Evolutionary conservation across 1,140 invertebrate species (phyloP).

Genomic region (Lepidurus arcticus): DNA sequence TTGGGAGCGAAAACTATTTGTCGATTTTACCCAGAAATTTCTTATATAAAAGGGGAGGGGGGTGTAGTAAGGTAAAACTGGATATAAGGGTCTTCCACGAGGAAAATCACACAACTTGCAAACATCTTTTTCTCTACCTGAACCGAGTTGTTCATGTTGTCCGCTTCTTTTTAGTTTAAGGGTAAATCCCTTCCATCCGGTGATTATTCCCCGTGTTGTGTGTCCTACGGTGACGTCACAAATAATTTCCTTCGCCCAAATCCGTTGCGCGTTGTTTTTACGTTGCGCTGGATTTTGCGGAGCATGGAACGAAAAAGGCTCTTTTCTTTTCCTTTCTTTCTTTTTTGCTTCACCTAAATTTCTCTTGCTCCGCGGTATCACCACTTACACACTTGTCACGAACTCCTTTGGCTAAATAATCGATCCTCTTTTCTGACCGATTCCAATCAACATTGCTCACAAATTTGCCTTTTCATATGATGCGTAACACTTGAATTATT

Average conservation of each 20-base stretch:
- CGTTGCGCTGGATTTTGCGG: neutral
- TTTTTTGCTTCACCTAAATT: constrained; percentile 16
- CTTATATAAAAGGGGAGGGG: too few relatives aligned
- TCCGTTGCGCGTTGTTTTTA: neutral
- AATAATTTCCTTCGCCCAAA: constrained; percentile 5
- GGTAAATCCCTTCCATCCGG: constrained; percentile 13
- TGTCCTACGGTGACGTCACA: neutral
- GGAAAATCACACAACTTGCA: neutral
- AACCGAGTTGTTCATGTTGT: constrained; percentile 7
- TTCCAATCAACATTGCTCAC: neutral
- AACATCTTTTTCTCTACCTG: neutral
- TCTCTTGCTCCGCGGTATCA: constrained; percentile 15
- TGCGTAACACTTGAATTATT: too few relatives aligned
- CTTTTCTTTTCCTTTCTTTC: neutral
- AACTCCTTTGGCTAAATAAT: constrained; percentile 15
- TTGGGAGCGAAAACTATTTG: too few relatives aligned
- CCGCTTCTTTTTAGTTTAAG: neutral
- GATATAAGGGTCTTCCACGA: neutral
- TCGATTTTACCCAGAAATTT: too few relatives aligned
- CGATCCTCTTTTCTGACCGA: neutral
- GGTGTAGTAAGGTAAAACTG: too few relatives aligned
- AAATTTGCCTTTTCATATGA: neutral
- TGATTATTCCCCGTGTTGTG: constrained; percentile 14
- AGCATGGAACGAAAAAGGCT: neutral
- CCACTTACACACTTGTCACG: constrained; percentile 21